Evolutionary conservation across 1,140 invertebrate genomes (phyloP), one percentile per base, ranked within the genome.

Genomic region (Drosophila lacteicornis): DNA sequence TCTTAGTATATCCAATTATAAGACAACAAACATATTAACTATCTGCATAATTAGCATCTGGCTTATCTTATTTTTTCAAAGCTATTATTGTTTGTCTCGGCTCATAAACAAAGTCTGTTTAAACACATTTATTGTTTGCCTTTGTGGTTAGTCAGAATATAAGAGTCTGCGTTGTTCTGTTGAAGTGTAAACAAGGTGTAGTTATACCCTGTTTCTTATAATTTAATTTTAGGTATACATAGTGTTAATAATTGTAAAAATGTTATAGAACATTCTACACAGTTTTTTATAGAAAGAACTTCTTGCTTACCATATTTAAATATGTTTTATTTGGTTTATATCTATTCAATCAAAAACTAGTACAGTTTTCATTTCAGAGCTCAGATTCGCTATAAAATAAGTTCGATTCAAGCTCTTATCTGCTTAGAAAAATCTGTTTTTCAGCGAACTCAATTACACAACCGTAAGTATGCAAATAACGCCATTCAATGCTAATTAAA

Each of bases 401-500:
- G 2, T 56, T 40, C 33, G 2, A 40, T 25, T 19, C 11, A 5
- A 1, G 11, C 19, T 40, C 19, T 55, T 40, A 55, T 55, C 53
- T n/a, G 36, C 1, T 15, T 3, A 8, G 2, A 17, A 66, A 77
- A 77, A 76, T 30, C 56, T 45, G 45, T 45, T 51, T 46, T 22
- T 51, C 27, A 40, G 17, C 53, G 46, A 30, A 12, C 50, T 38
- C 36, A 56, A 56, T 56, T 43, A 62, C 19, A 51, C 30, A 19
- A 38, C 13, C 15, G 15, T 75, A 56, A 17, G 17, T 43, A 51
- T 88, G 77, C 73, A 87, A 87, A 78, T 80, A 61, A 40, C 51
- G 60, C 59, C 53, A 84, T 84, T 88, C 79, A 84, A 90, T 75
- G 81, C 78, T 84, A 88, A 88, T 88, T 88, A 79, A 90, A 90